Base-by-base conservation (phyloP, 2,888 invertebrate species). In the Lithophane semibrunnea region DNA sequence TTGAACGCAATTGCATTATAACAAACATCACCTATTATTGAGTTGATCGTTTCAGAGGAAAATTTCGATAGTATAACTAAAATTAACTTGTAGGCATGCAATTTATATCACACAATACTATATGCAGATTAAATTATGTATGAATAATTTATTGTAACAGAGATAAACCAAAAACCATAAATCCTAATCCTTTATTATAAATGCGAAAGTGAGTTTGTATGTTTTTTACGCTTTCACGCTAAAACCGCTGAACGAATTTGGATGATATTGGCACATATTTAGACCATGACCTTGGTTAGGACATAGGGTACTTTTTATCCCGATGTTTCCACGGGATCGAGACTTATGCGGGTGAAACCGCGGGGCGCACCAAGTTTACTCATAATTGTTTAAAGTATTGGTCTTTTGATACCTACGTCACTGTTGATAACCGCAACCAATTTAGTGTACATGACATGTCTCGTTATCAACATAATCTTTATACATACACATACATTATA, bases 1-100 rank as follows among this genome's bases (percentile, higher is more conserved):
- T 78, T 76, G 81, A 76, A 88, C 71, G 58, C 61, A 81, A 82
- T 64, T 84, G 84, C 84, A 85, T 60, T 84, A 73, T 63, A 54
- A 37, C 52, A 58, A 79, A 79, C 60, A 78, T 73, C 21, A 65
- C 16, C 7, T 54, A n/a, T 16, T 71, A 61, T 65, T 42, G 56
- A 65, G 21, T 42, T 29, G 29, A 64, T 44, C 4, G 2, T n/a
- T 75, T 58, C 16, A 18, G 13, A 77, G 80, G 80, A 82, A 70
- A 81, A 64, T n/a, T 52, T 52, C 29, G n/a, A 44, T 44, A 18
- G 9, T 37, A 16, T n/a, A 54, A 37, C 13, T 61, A 74, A 70
- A 64, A 64, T 70, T 56, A 63, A 37, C 9, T 69, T 16, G 18
- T 54, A 44, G 8, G 49, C 16, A 63, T n/a, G 42, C 44, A 24